A percentile compares a stretch with the other conserved stretches of the same genome.
phyloP scores from a whole-genome alignment of 2,888 invertebrate genomes.

The Dolichomitus sp. region DNA sequence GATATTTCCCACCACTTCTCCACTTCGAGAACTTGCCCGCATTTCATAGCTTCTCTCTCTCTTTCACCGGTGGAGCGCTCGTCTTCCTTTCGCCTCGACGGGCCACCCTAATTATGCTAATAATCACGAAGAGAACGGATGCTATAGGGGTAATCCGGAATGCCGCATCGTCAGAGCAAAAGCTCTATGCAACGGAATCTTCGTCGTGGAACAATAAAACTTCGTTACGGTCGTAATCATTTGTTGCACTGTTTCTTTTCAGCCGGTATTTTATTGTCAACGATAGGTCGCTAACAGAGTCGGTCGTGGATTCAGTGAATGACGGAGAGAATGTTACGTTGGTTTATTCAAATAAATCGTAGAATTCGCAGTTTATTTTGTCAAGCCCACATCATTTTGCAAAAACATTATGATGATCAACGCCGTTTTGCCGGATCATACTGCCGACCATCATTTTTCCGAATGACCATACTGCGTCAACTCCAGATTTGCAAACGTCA shows the following conservation, averaged over 20 bases:
- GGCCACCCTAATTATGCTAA: slow-evolving; percentile 76
- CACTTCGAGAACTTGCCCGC: slow-evolving; percentile 19
- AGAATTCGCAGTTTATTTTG: too few species aligned
- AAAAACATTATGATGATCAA: too few species aligned
- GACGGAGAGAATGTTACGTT: not conserved
- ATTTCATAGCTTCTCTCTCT: slow-evolving; percentile 33
- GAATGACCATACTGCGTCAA: too few species aligned
- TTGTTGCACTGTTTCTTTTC: not conserved
- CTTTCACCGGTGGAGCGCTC: slow-evolving; percentile 9
- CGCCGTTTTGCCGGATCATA: too few species aligned
- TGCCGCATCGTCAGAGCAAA: not conserved
- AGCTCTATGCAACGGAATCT: not conserved
- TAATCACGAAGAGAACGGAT: slow-evolving; percentile 69
- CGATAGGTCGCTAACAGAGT: not conserved
- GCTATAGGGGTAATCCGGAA: slow-evolving; percentile 19
- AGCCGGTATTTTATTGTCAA: not conserved
- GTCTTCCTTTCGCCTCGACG: slow-evolving; percentile 37
- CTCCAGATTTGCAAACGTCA: too few species aligned
- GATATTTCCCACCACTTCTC: slow-evolving; percentile 69
- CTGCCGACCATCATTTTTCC: too few species aligned
- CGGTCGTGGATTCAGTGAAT: not conserved
- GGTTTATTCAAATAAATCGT: too few species aligned
- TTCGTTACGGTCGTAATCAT: not conserved
- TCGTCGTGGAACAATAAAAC: slow-evolving; percentile 9
- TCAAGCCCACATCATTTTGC: too few species aligned